A percentile compares a stretch with the other conserved stretches of the same genome.
Evolutionary conservation across 2,888 invertebrate species (phyloP).

Genomic region (Patella depressa): DNA sequence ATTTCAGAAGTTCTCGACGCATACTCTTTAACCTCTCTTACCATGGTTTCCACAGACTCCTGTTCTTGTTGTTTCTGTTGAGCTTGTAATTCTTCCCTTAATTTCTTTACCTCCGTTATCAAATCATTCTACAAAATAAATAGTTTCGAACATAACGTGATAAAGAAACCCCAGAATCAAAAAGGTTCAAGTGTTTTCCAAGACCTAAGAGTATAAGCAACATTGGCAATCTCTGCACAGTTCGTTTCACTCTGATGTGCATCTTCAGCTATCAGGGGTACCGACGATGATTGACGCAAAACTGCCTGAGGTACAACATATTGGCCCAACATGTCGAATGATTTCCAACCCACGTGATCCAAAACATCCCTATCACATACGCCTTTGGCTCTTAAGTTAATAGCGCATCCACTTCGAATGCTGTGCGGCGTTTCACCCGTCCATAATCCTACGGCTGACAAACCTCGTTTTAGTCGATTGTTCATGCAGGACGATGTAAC

Average conservation of each 20-base stretch:
- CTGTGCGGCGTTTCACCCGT: conserved; percentile 13
- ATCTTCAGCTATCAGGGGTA: background rate
- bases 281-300: background rate
- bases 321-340: background rate
- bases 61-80: background rate
- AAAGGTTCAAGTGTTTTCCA: no score
- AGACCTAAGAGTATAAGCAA: background rate
- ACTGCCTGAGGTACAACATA: background rate
- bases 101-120: background rate
- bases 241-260: no score
- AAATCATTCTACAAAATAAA: background rate
- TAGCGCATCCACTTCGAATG: conserved; percentile 11
- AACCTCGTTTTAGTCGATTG: conserved; percentile 10
- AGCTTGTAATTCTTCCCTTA: background rate
- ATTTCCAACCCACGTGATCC: conserved; percentile 16
- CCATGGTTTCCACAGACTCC: background rate
- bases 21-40: background rate
- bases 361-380: conserved; percentile 8
- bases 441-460: background rate
- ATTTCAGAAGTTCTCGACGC: background rate
- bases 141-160: no score
- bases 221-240: no score
- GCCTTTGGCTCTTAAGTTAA: background rate
- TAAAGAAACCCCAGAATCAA: no score
- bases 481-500: no score